A percentile compares a stretch with the other conserved stretches of the same genome.
Evolutionary conservation across 37 sponge, comb jelly and placozoan species (phyloP).

Genomic region (Theonella swinhoei): DNA sequence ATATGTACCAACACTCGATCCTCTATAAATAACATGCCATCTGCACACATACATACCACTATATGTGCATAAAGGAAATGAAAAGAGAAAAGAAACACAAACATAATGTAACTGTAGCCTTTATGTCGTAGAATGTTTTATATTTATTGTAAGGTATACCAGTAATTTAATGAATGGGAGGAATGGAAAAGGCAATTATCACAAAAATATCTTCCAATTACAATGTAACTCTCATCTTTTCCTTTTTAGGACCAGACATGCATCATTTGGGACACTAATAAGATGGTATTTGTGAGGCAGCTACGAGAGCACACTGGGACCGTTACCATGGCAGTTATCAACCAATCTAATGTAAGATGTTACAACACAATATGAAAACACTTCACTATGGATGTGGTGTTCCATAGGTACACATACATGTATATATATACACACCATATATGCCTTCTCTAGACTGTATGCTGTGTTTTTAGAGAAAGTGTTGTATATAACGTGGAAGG

Average conservation of each 20-base stretch:
- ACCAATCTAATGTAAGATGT: constrained; percentile 74
- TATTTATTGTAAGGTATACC: neutral
- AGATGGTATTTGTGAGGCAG: constrained; percentile 79
- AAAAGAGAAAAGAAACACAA: no score
- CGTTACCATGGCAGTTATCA: constrained; percentile 77
- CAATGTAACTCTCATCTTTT: neutral
- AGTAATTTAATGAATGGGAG: no score
- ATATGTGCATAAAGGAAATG: no score
- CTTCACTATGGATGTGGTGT: no score
- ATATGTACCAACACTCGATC: no score
- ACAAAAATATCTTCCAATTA: neutral
- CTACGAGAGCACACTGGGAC: constrained; percentile 58
- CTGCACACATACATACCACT: no score
- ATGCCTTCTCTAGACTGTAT: no score
- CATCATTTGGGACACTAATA: constrained; percentile 94
- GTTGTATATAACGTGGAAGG: neutral
- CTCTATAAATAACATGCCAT: no score
- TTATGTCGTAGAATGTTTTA: no score
- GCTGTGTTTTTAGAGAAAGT: no score
- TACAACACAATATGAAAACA: neutral
- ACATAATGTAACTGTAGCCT: no score
- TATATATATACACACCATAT: neutral
- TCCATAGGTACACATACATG: constrained; percentile 9
- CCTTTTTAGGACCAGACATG: constrained; percentile 78
- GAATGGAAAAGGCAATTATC: no score